Evolutionary conservation across 2,113 vertebrate species (phyloP).

Genomic region (Vulpes vulpes): DNA sequence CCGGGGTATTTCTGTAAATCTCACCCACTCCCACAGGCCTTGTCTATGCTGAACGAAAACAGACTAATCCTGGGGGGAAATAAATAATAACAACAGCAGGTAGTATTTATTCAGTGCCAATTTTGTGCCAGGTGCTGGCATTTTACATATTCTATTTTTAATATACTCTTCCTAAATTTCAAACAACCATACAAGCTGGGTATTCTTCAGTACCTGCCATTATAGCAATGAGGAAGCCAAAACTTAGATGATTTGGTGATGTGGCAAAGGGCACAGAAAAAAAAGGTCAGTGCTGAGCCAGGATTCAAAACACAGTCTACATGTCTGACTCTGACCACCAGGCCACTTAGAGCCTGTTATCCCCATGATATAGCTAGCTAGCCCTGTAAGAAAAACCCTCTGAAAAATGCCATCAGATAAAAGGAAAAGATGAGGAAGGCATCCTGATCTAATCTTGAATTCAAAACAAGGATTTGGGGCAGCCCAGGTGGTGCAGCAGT

Average conservation of each 20-base stretch:
- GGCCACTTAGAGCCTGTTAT: neutral
- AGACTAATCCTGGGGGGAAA: neutral
- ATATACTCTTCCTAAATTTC: neutral
- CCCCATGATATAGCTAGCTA: neutral
- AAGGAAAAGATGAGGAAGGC: neutral
- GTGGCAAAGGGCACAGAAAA: neutral
- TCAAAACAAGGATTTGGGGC: neutral
- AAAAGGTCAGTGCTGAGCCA: neutral
- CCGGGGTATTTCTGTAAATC: neutral
- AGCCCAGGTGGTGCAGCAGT: no score
- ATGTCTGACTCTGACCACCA: neutral
- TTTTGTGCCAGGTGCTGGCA: neutral
- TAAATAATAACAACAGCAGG: neutral
- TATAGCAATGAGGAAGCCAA: neutral
- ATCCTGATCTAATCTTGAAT: neutral
- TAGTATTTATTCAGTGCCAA: neutral
- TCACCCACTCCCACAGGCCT: neutral
- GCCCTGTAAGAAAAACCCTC: neutral
- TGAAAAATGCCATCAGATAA: neutral
- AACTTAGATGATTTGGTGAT: neutral
- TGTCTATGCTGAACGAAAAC: neutral
- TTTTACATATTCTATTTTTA: slow-evolving; percentile 9
- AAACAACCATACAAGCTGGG: neutral
- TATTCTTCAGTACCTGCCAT: neutral
- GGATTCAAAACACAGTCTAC: neutral